These are phyloP conservation scores for Linyphia triangularis DNA, from an alignment of 2,888 invertebrate genomes.

Conservation along the genomic window DNA sequence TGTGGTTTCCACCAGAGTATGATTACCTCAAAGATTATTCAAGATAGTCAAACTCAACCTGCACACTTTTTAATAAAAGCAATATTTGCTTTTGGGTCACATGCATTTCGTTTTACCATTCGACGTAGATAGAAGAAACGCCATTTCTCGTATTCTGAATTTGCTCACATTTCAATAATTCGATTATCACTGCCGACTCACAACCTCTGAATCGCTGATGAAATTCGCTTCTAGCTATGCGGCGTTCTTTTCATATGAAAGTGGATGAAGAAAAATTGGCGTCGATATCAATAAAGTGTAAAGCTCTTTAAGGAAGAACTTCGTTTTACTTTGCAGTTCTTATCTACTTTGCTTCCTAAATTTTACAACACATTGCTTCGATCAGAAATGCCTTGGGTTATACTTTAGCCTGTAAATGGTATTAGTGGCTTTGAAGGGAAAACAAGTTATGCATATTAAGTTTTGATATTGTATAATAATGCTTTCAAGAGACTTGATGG, in stretches of 20 bases:
- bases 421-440: background rate
- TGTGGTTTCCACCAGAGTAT: too few species aligned
- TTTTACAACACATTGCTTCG: slow-evolving; percentile 18
- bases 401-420: slow-evolving; percentile 3
- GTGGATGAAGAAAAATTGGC: slow-evolving; percentile 1
- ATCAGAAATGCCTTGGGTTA: slow-evolving; percentile 6
- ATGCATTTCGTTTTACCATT: too few species aligned
- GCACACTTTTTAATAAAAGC: too few species aligned
- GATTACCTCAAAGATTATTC: too few species aligned
- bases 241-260: background rate
- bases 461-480: slow-evolving; percentile 8
- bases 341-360: slow-evolving; percentile 2
- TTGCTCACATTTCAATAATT: slow-evolving; percentile 5
- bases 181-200: slow-evolving; percentile 2
- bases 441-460: slow-evolving; percentile 19
- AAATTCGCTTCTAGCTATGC: slow-evolving; percentile 15
- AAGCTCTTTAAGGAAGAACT: background rate
- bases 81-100: too few species aligned
- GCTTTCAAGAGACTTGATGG: background rate
- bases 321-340: background rate
- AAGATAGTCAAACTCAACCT: too few species aligned
- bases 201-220: background rate
- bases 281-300: background rate
- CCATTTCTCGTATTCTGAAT: background rate
- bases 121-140: background rate